Conservation (phyloP, 2,113 vertebrate genomes). For the Forbesichthys agassizii region DNA sequence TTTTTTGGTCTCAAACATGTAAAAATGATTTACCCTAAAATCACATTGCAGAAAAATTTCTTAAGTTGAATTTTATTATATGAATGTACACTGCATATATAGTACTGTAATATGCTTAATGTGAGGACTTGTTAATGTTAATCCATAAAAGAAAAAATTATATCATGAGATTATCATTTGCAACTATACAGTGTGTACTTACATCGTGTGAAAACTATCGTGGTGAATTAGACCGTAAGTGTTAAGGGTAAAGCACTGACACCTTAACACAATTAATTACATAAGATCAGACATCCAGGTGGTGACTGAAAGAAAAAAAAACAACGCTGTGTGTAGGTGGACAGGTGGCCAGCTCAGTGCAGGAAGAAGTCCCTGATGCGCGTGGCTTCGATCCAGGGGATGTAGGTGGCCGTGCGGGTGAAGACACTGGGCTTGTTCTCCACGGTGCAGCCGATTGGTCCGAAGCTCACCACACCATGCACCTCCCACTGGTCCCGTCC, state of each 20-base stretch:
- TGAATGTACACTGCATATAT: constrained; percentile 5
- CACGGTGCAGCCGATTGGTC: constrained; percentile 82
- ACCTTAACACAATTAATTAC: not conserved
- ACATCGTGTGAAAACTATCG: no score
- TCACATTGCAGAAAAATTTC: constrained; percentile 23
- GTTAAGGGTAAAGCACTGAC: not conserved
- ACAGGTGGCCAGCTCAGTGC: constrained; percentile 54
- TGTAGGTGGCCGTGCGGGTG: constrained; percentile 79
- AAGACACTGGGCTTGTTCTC: constrained; percentile 88
- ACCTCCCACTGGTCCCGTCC: constrained; percentile 81
- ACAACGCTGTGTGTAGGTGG: constrained; percentile 9
- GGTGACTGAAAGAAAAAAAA: constrained; percentile 20
- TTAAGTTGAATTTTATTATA: constrained; percentile 39
- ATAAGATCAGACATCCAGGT: not conserved
- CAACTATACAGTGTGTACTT: no score
- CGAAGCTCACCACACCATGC: constrained; percentile 86
- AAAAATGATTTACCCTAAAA: constrained; percentile 12
- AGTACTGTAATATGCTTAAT: constrained; percentile 14
- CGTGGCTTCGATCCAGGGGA: constrained; percentile 85
- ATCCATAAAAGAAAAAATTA: not conserved
- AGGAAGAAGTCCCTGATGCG: constrained; percentile 84
- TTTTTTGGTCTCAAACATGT: constrained; percentile 25
- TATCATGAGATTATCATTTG: no score
- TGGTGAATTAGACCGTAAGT: not conserved
- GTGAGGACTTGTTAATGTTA: not conserved